Conservation (phyloP, 2,113 vertebrate species). For the Tauraco erythrolophus region DNA sequence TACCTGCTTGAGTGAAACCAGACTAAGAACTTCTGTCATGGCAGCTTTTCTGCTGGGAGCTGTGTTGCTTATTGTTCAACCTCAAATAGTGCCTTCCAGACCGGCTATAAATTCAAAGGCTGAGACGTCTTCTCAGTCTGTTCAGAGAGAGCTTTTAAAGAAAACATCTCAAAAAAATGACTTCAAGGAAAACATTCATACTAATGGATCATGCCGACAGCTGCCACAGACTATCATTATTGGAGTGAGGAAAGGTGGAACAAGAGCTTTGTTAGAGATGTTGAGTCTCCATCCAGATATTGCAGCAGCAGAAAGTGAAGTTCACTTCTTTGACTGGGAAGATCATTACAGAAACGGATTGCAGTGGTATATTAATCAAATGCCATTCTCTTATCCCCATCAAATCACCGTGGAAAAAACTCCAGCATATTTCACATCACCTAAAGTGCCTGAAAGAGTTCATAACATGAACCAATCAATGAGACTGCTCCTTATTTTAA, state of each 20-base stretch:
- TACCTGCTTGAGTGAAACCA: slow-evolving; percentile 81
- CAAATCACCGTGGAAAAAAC: slow-evolving; percentile 98
- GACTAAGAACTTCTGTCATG: slow-evolving; percentile 85
- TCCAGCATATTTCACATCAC: slow-evolving; percentile 95
- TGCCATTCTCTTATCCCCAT: slow-evolving; percentile 86
- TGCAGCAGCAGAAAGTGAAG: slow-evolving; percentile 91
- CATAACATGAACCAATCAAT: slow-evolving; percentile 85
- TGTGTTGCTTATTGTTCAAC: slow-evolving; percentile 84
- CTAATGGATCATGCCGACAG: slow-evolving; percentile 82
- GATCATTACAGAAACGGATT: slow-evolving; percentile 89
- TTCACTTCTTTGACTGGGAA: slow-evolving; percentile 99
- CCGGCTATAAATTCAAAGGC: slow-evolving; percentile 36
- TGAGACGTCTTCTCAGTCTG: slow-evolving; percentile 10
- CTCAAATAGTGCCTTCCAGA: slow-evolving; percentile 80
- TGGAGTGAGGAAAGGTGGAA: slow-evolving; percentile 96
- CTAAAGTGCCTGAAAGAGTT: slow-evolving; percentile 89
- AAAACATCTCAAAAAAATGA: slow-evolving; percentile 37
- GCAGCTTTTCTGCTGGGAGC: slow-evolving; percentile 86
- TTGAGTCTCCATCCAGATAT: slow-evolving; percentile 90
- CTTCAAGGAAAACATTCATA: slow-evolving; percentile 37
- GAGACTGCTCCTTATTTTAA: slow-evolving; percentile 92
- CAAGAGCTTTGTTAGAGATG: slow-evolving; percentile 95
- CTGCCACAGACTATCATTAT: slow-evolving; percentile 94
- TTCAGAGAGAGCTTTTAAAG: slow-evolving; percentile 59
- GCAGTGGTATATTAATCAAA: slow-evolving; percentile 93